These are phyloP conservation scores for Gymnarchus niloticus DNA, from an alignment of 2,113 vertebrate species.

Conservation along the genomic window DNA sequence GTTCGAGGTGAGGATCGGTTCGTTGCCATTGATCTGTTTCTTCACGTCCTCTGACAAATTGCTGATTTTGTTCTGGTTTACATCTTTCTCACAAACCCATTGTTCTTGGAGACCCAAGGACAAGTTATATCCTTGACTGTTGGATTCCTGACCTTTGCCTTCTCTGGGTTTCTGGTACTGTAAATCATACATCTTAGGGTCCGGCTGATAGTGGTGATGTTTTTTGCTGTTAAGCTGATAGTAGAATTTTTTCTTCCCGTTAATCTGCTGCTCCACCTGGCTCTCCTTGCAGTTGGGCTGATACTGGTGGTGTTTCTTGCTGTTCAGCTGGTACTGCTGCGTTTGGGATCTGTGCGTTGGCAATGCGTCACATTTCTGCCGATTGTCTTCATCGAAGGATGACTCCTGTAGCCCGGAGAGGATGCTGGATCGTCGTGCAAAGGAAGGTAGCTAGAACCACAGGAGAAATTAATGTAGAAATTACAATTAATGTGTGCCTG, in stretches of 20 bases:
- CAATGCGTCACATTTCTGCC: slow-evolving; percentile 69
- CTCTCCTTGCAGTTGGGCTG: slow-evolving; percentile 83
- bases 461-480: slow-evolving; percentile 26
- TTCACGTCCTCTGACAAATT: slow-evolving; percentile 60
- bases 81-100: slow-evolving; percentile 77
- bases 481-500: slow-evolving; percentile 7
- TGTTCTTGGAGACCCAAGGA: slow-evolving; percentile 72
- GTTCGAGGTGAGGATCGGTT: slow-evolving; percentile 50
- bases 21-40: slow-evolving; percentile 52
- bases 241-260: slow-evolving; percentile 85
- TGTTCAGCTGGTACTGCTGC: slow-evolving; percentile 94
- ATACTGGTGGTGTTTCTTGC: slow-evolving; percentile 97
- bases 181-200: slow-evolving; percentile 88
- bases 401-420: slow-evolving; percentile 80
- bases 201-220: slow-evolving; percentile 94
- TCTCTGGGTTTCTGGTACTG: slow-evolving; percentile 77
- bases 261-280: slow-evolving; percentile 69
- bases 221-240: slow-evolving; percentile 98
- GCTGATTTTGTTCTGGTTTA: slow-evolving; percentile 77
- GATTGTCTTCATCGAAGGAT: slow-evolving; percentile 61
- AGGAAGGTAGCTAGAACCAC: slow-evolving; percentile 78
- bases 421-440: slow-evolving; percentile 86
- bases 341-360: slow-evolving; percentile 73
- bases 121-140: slow-evolving; percentile 68
- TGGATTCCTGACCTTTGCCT: slow-evolving; percentile 67